These are phyloP conservation scores for Melanostoma mellinum DNA, from an alignment of 2,888 invertebrate species.

Conservation along the genomic window DNA sequence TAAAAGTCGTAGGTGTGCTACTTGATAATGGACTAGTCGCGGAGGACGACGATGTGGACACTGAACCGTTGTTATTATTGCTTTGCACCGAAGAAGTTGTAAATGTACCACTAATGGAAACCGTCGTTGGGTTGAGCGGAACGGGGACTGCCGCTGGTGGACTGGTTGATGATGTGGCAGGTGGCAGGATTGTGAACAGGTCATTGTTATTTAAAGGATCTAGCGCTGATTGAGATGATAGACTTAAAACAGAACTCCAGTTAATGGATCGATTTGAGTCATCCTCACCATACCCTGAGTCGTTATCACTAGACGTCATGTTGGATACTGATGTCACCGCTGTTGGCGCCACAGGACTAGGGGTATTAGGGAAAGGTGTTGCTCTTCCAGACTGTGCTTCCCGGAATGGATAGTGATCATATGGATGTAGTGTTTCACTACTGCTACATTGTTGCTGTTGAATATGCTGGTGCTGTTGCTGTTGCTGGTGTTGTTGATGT, in stretches of 20 bases:
- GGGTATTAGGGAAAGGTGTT: conserved; percentile 85
- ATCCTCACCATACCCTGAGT: conserved; percentile 90
- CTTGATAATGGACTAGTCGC: conserved; percentile 52
- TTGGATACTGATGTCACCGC: conserved; percentile 56
- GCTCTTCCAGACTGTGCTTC: conserved; percentile 84
- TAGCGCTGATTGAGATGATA: conserved; percentile 92
- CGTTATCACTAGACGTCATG: conserved; percentile 83
- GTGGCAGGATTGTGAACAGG: conserved; percentile 83
- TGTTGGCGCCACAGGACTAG: conserved; percentile 47
- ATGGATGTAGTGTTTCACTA: conserved; percentile 78
- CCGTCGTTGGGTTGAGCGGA: conserved; percentile 69
- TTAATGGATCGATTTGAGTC: conserved; percentile 91
- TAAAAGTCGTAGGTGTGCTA: conserved; percentile 78
- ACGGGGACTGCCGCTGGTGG: conserved; percentile 79
- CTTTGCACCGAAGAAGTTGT: conserved; percentile 74
- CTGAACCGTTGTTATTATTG: conserved; percentile 46
- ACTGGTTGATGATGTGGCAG: conserved; percentile 76
- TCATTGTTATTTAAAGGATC: conserved; percentile 92
- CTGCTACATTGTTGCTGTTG: conserved; percentile 65
- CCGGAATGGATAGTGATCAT: conserved; percentile 82
- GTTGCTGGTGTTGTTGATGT: conserved; percentile 60
- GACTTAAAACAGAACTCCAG: conserved; percentile 94
- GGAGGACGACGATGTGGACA: conserved; percentile 67
- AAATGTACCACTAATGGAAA: conserved; percentile 79
- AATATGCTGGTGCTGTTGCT: conserved; percentile 66